Evolutionary conservation across 2,888 invertebrate genomes (phyloP).

Genomic region (Epinotia nisella): DNA sequence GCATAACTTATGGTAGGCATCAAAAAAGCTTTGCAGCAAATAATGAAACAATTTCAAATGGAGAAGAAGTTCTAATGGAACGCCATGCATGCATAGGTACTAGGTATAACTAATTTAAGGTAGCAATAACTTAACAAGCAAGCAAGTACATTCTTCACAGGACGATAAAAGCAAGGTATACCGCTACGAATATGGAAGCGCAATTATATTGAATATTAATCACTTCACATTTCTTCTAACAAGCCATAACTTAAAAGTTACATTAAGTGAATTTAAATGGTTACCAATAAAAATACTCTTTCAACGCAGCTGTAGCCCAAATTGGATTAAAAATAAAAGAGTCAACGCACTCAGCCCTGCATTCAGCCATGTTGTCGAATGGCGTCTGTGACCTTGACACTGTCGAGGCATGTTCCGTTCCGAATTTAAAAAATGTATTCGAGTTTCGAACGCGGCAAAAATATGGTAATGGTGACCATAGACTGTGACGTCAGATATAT

Average conservation of each 20-base stretch:
- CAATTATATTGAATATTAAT: constrained; percentile 27
- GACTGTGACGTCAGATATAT: neutral
- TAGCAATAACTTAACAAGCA: constrained; percentile 26
- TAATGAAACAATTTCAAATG: neutral
- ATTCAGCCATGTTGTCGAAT: constrained; percentile 46
- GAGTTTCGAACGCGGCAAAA: constrained; percentile 1
- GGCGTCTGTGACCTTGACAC: constrained; percentile 72
- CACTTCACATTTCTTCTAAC: constrained; percentile 29
- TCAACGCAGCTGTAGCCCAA: constrained; percentile 55
- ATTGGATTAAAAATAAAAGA: constrained; percentile 54
- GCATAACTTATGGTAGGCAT: too few relatives aligned
- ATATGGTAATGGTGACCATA: constrained; percentile 9
- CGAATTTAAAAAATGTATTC: constrained; percentile 22
- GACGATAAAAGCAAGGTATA: constrained; percentile 22
- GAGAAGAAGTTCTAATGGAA: too few relatives aligned
- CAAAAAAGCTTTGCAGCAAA: too few relatives aligned
- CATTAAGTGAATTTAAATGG: constrained; percentile 39
- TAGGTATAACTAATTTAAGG: constrained; percentile 7
- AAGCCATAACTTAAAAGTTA: constrained; percentile 30
- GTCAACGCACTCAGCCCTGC: constrained; percentile 51
- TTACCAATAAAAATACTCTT: constrained; percentile 39
- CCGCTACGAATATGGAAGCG: constrained; percentile 18
- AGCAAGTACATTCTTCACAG: constrained; percentile 16
- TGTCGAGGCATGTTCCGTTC: constrained; percentile 48
- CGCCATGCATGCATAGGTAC: neutral